A percentile compares a stretch with the other conserved stretches of the same genome.
Evolutionary conservation across 2,888 invertebrate genomes (phyloP).

Genomic region (Drosophila conformis): DNA sequence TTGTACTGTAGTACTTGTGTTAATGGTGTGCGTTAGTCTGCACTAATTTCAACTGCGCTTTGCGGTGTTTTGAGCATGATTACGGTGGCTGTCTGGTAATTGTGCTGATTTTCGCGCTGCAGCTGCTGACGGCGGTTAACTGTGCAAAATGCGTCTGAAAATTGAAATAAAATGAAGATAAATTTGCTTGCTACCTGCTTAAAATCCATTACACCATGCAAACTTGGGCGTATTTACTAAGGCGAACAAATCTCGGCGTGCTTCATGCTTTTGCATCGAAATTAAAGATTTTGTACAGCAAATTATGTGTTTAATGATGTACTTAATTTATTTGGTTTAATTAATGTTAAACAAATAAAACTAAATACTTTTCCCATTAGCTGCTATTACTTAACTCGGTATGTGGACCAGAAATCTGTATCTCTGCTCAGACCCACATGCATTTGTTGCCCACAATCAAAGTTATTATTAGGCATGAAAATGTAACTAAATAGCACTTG

Average conservation of each 20-base stretch:
- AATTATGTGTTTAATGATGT: background rate
- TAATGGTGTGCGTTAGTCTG: conserved; percentile 42
- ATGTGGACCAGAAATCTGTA: background rate
- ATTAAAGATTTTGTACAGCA: background rate
- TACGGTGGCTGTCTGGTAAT: conserved; percentile 55
- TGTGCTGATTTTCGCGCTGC: conserved; percentile 44
- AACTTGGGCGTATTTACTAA: conserved; percentile 13
- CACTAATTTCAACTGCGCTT: conserved; percentile 59
- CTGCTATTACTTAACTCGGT: background rate
- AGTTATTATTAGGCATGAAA: conserved; percentile 71
- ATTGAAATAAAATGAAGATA: conserved; percentile 60
- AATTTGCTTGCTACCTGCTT: conserved; percentile 29
- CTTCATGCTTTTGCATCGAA: background rate
- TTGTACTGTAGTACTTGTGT: conserved; percentile 20
- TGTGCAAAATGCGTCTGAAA: conserved; percentile 28
- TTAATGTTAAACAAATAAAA: background rate
- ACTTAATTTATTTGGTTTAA: background rate
- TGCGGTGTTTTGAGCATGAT: conserved; percentile 68
- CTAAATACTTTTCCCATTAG: background rate
- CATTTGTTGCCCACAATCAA: conserved; percentile 33
- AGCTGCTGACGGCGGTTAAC: conserved; percentile 29
- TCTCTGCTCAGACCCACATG: background rate
- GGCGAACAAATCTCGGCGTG: background rate
- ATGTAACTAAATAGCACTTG: conserved; percentile 72
- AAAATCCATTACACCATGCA: conserved; percentile 32